These are phyloP conservation scores for Galeopterus variegatus DNA, from an alignment of 2,113 vertebrate genomes.

Conservation along the genomic window DNA sequence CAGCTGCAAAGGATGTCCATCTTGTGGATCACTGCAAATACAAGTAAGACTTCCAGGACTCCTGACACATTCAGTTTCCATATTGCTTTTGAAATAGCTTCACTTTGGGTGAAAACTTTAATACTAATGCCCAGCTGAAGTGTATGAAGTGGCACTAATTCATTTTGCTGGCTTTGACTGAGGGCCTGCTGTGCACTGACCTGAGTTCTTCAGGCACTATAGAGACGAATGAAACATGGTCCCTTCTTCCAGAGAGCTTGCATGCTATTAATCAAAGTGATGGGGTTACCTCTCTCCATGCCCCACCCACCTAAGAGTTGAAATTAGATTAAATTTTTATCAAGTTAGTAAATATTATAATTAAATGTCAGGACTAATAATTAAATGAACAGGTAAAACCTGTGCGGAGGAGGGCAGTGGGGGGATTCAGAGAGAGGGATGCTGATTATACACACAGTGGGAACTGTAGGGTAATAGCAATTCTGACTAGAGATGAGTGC, in stretches of 20 bases:
- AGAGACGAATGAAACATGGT: background rate
- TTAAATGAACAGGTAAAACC: slow-evolving; percentile 25
- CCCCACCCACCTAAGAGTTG: background rate
- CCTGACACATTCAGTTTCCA: background rate
- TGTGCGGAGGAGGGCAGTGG: background rate
- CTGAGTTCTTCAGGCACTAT: background rate
- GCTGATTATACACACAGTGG: background rate
- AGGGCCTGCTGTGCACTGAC: background rate
- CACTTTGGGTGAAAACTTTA: background rate
- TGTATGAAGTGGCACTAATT: background rate
- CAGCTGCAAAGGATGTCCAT: slow-evolving; percentile 96
- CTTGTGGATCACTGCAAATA: slow-evolving; percentile 98
- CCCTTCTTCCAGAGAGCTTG: background rate
- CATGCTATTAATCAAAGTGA: background rate
- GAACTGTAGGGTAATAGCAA: background rate
- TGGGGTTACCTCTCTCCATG: background rate
- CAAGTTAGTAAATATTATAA: slow-evolving; percentile 7
- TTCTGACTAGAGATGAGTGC: background rate
- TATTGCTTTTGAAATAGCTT: slow-evolving; percentile 54
- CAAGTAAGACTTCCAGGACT: slow-evolving; percentile 91
- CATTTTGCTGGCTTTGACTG: slow-evolving; percentile 22
- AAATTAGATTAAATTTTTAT: slow-evolving; percentile 36
- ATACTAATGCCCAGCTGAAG: background rate
- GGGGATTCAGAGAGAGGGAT: background rate
- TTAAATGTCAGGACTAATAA: slow-evolving; percentile 40